phyloP scores from a whole-genome alignment of 2,797 vertebrate genomes.

The Phoebastria nigripes region DNA sequence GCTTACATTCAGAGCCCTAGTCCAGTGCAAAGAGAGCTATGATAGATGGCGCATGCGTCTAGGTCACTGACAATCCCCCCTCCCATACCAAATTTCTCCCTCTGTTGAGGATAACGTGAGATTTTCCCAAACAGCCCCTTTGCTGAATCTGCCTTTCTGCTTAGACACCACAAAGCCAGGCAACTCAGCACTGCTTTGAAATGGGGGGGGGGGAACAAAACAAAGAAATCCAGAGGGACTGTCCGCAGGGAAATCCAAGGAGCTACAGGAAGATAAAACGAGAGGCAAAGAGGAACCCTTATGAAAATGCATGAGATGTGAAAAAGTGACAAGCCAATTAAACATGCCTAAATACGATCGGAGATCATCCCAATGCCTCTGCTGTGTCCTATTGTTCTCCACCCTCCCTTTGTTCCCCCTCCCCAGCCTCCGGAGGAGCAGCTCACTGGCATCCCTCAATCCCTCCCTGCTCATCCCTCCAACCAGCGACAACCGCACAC shows the following conservation, averaged over 20 bases:
- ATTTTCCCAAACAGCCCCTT: neutral
- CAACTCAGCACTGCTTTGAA: neutral
- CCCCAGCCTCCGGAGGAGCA: neutral
- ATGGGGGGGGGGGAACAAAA: neutral
- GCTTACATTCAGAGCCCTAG: neutral
- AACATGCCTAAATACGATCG: conserved; percentile 3
- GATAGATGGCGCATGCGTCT: accelerated
- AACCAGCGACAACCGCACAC: neutral
- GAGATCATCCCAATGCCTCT: neutral
- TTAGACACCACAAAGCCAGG: neutral
- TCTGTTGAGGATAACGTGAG: neutral
- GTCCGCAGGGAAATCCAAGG: neutral
- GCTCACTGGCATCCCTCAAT: neutral
- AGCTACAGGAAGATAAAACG: neutral
- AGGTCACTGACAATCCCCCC: neutral
- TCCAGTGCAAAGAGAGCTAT: neutral
- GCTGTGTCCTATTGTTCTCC: neutral
- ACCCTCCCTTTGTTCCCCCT: neutral
- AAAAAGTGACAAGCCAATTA: conserved; percentile 47
- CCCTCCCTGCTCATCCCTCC: neutral
- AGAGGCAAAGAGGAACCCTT: conserved; percentile 17
- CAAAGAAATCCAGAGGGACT: neutral
- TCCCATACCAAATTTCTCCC: neutral
- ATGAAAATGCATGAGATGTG: conserved; percentile 61
- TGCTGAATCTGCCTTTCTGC: neutral